Evolutionary conservation across 2,888 invertebrate genomes (phyloP), one percentile per base, ranked within the genome.

Genomic region (Cerastis rubricosa): DNA sequence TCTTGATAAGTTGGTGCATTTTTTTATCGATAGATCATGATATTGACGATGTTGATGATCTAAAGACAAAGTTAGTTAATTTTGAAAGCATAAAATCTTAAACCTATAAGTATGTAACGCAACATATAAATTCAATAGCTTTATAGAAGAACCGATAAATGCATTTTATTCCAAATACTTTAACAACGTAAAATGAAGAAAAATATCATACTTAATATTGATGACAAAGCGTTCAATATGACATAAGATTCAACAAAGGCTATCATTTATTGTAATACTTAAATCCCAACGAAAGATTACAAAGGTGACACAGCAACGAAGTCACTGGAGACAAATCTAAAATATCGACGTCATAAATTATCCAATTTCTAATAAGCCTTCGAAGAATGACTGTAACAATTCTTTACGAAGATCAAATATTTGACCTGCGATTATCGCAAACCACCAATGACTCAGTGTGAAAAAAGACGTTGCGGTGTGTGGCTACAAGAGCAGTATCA

Each of bases 401-500:
- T 79, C 78, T 88, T 87, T 80, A 63, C 83, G 57, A 70, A 85
- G 85, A 86, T 79, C 84, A 88, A 88, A 87, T 87, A 88, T 88
- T 86, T 86, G 76, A 85, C 83, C 80, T 76, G 66, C 43, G 87
- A 64, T 85, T 85, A 88, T 82, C 70, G 78, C 81, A 72, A 83
- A 85, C 80, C 77, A 64, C 69, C 80, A 51, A 81, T 88, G 87
- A 90, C 73, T 86, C 85, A 87, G 84, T 84, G 86, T 85, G 81
- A 89, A 89, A 84, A 86, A 86, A 86, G 72, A 72, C 68, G 81
- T 88, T 85, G 43, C 78, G 85, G 64, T 68, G 82, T 85, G 77
- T 74, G 71, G 74, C 90, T 89, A 87, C 88, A 85, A 88, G 87
- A 90, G 88, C 88, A 89, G 89, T 92, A 93, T 93, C 90, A 88